A percentile compares a stretch with the other conserved stretches of the same genome.
These are phyloP conservation scores for Takifugu bimaculatus DNA, from an alignment of 2,113 vertebrate genomes.

Conservation along the genomic window DNA sequence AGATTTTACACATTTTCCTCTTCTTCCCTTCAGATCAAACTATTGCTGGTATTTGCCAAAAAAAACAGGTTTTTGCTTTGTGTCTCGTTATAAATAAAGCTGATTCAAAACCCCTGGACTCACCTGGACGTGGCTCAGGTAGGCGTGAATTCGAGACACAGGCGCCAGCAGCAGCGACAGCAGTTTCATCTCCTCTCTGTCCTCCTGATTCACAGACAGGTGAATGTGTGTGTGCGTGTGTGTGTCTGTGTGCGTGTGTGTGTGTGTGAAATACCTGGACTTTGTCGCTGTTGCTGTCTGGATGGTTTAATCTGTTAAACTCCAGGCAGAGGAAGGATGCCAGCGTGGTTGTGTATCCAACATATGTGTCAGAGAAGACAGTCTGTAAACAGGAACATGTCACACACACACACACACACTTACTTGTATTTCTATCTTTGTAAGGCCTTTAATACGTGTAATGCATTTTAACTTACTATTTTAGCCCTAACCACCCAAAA, in stretches of 20 bases:
- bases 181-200: slow-evolving; percentile 64
- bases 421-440: no score
- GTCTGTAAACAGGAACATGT: slow-evolving; percentile 47
- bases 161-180: slow-evolving; percentile 69
- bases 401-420: not conserved
- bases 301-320: slow-evolving; percentile 43
- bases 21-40: not conserved
- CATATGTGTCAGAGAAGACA: slow-evolving; percentile 68
- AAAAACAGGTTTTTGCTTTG: not conserved
- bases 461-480: no score
- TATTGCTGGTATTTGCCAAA: not conserved
- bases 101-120: slow-evolving; percentile 15
- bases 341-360: slow-evolving; percentile 65
- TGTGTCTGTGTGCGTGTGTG: no score
- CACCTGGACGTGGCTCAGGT: slow-evolving; percentile 75
- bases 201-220: slow-evolving; percentile 32
- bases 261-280: slow-evolving; percentile 43
- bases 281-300: slow-evolving; percentile 29
- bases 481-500: no score
- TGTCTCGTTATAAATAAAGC: not conserved
- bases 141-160: slow-evolving; percentile 68
- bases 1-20: not conserved
- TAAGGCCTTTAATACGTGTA: no score
- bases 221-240: no score
- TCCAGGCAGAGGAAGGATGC: slow-evolving; percentile 64